A percentile compares a stretch with the other conserved stretches of the same genome.
phyloP scores from a whole-genome alignment of 2,888 invertebrate genomes.

The Tenthredo mesomela region DNA sequence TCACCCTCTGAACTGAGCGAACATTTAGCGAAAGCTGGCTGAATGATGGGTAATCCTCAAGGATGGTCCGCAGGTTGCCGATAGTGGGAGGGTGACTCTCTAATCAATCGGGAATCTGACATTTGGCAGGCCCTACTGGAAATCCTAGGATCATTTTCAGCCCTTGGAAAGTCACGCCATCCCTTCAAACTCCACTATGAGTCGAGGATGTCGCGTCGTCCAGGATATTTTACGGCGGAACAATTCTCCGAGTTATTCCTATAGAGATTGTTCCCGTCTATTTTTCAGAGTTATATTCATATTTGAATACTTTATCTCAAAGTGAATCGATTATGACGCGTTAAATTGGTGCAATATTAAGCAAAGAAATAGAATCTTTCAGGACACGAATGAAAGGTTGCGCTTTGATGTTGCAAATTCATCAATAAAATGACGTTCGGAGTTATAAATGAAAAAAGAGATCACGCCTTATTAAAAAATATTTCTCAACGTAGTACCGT shows the following conservation, averaged over 20 bases:
- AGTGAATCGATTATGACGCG: too few relatives aligned
- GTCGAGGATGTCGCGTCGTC: slow-evolving; percentile 9
- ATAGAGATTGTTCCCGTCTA: background rate
- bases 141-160: slow-evolving; percentile 37
- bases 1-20: background rate
- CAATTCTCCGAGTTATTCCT: background rate
- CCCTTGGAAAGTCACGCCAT: background rate
- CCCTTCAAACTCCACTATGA: background rate
- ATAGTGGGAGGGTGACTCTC: slow-evolving; percentile 9
- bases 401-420: background rate
- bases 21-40: background rate
- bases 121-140: slow-evolving; percentile 26
- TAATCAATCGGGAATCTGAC: slow-evolving; percentile 30
- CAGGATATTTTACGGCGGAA: background rate
- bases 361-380: background rate
- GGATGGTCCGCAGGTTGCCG: background rate
- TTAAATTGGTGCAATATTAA: background rate
- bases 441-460: background rate
- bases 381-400: background rate
- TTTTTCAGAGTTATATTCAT: slow-evolving; percentile 8
- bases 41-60: slow-evolving; percentile 19
- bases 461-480: background rate
- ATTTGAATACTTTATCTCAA: background rate
- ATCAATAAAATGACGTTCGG: background rate
- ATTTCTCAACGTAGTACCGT: background rate